phyloP scores from a whole-genome alignment of 2,113 vertebrate species.

The Oostethus manadensis region DNA sequence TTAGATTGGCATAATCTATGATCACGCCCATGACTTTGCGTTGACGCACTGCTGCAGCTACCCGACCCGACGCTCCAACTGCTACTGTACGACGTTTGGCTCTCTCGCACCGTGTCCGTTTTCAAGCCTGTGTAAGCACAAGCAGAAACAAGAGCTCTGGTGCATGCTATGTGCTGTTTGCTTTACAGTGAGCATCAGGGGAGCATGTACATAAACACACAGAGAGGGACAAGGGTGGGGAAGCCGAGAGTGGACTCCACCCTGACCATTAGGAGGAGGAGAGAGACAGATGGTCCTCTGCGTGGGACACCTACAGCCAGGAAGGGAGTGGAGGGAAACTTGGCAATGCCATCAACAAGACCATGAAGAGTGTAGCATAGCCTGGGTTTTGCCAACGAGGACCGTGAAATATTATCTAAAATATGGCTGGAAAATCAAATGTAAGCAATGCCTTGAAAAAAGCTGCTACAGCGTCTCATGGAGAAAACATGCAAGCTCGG shows the following conservation, averaged over 20 bases:
- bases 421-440: conserved; percentile 46
- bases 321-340: conserved; percentile 51
- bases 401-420: conserved; percentile 50
- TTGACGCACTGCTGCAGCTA: conserved; percentile 50
- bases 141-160: conserved; percentile 51
- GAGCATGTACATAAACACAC: conserved; percentile 32
- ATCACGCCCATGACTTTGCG: conserved; percentile 44
- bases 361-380: too few relatives aligned
- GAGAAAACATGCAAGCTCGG: conserved; percentile 12
- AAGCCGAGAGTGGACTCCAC: conserved; percentile 56
- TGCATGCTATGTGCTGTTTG: conserved; percentile 52
- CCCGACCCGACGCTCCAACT: conserved; percentile 52
- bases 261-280: conserved; percentile 50
- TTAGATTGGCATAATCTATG: neutral
- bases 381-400: conserved; percentile 3
- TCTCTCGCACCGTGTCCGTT: conserved; percentile 36
- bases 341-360: conserved; percentile 43
- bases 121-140: conserved; percentile 49
- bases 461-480: conserved; percentile 32
- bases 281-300: conserved; percentile 71
- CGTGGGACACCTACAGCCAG: conserved; percentile 66
- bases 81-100: conserved; percentile 38
- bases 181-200: conserved; percentile 56
- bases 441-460: conserved; percentile 47
- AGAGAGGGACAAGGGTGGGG: conserved; percentile 21